A percentile compares a stretch with the other conserved stretches of the same genome.
Evolutionary conservation across 1,140 invertebrate species (phyloP).

Genomic region (Scaptomyza graminum): DNA sequence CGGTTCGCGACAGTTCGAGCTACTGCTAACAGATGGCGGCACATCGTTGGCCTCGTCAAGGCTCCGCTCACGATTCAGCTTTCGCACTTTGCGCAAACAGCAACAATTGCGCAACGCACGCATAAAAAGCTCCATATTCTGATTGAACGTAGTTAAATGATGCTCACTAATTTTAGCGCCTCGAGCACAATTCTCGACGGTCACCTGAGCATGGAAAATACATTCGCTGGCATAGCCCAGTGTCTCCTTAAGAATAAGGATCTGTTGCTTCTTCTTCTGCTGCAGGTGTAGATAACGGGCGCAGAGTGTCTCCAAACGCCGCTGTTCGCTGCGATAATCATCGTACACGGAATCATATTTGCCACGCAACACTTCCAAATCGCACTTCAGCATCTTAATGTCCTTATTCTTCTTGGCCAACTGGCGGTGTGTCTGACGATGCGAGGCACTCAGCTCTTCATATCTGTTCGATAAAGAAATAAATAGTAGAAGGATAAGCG

Average conservation of each 20-base stretch:
- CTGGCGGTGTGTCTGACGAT: conserved; percentile 63
- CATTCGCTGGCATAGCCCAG: conserved; percentile 64
- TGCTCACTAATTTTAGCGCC: conserved; percentile 4
- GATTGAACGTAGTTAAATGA: conserved; percentile 41
- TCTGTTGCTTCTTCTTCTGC: conserved; percentile 65
- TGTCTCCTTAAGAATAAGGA: conserved; percentile 53
- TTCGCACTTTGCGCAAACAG: conserved; percentile 40
- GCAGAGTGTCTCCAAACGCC: conserved; percentile 55
- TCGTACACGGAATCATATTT: conserved; percentile 65
- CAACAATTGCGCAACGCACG: conserved; percentile 54
- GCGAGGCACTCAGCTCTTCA: conserved; percentile 63
- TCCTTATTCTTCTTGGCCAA: conserved; percentile 67
- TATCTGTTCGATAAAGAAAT: conserved; percentile 47
- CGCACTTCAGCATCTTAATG: conserved; percentile 52
- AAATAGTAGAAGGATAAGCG: no score
- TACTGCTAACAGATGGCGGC: conserved; percentile 13
- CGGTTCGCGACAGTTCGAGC: conserved; percentile 2
- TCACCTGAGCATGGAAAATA: conserved; percentile 56
- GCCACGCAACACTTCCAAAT: conserved; percentile 59
- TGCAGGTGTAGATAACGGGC: conserved; percentile 51
- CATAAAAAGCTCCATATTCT: conserved; percentile 57
- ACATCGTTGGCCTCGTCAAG: neutral
- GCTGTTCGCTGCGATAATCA: conserved; percentile 58
- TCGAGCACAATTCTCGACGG: conserved; percentile 41
- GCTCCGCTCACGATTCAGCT: conserved; percentile 39